Evolutionary conservation across 2,888 invertebrate genomes (phyloP), one percentile per base, ranked within the genome.

Genomic region (Ctenicera cuprea): DNA sequence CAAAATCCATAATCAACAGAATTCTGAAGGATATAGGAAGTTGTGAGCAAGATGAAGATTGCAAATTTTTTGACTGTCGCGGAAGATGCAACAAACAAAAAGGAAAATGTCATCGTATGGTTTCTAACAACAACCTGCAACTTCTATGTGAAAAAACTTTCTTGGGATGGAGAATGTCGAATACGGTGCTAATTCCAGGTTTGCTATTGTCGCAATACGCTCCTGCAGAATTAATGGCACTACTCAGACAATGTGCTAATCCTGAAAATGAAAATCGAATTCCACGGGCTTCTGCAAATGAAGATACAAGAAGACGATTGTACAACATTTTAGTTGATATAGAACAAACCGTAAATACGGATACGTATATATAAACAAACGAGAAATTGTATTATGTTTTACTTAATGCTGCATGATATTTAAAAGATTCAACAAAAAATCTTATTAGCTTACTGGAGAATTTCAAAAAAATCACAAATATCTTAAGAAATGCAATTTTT

Each of bases 41-140:
- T 18, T 94, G 94, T 83, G 84, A 86, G 9, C 85, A 83, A 22
- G 90, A 93, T 82, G 88, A 88, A 59, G 93, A 93, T 80, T 94
- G 94, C 85, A 90, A 91, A 83, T 90, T 90, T 82, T 90, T 90
- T 78, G 93, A 93, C 80, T 93, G 93, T 81, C 87, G 90, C 48
- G 91, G 92, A 0, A 85, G 88, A 71, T 94, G 93, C 82, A 89
- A 91, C 79, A 78, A 83, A 30, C 80, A 86, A 2, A 88, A 86
- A 9, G 85, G 87, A 30, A 88, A 87, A 77, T 93, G 93, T 84
- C 87, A 88, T 63, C 85, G 86, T 54, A 86, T 88, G 0, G 89
- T 92, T 1, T 87, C 87, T 4, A 92, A 92, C 82, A 91, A 91
- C 81, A 93, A 93, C 84, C 84, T 93, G 75, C 91, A 94, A 89